These are phyloP conservation scores for Amphiduros pacificus DNA, from an alignment of 2,888 invertebrate genomes.

Conservation along the genomic window DNA sequence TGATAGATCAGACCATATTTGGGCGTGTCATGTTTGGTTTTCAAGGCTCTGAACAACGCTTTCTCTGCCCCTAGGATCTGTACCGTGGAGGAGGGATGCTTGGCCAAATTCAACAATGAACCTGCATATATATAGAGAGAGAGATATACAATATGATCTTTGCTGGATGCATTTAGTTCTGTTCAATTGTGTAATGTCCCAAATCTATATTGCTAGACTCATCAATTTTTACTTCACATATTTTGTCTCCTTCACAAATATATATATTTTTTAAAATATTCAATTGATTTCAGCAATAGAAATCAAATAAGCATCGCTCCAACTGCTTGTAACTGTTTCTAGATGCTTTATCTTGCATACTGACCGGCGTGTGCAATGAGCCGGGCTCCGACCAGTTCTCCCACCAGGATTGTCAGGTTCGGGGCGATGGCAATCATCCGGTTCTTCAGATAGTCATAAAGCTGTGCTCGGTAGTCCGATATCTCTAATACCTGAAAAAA, in stretches of 20 bases:
- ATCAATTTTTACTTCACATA: too few species aligned
- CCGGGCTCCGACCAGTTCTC: slow-evolving; percentile 95
- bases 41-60: slow-evolving; percentile 93
- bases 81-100: slow-evolving; percentile 96
- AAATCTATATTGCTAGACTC: too few species aligned
- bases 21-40: slow-evolving; percentile 96
- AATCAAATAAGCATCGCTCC: too few species aligned
- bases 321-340: too few species aligned
- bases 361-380: slow-evolving; percentile 93
- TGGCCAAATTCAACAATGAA: slow-evolving; percentile 92
- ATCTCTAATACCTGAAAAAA: slow-evolving; percentile 76
- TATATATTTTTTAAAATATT: too few species aligned
- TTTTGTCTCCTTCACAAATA: too few species aligned
- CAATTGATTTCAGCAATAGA: too few species aligned
- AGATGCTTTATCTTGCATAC: too few species aligned
- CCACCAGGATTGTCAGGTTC: slow-evolving; percentile 91
- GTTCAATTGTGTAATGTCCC: too few species aligned
- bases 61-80: slow-evolving; percentile 99
- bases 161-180: too few species aligned
- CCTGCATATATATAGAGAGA: slow-evolving; percentile 49
- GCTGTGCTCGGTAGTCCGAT: slow-evolving; percentile 82
- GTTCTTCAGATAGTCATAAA: slow-evolving; percentile 90
- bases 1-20: slow-evolving; percentile 99
- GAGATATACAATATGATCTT: too few species aligned
- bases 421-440: slow-evolving; percentile 99